A percentile compares a stretch with the other conserved stretches of the same genome.
Evolutionary conservation across 2,797 vertebrate genomes (phyloP).

Genomic region (Myiotriccus ornatus): DNA sequence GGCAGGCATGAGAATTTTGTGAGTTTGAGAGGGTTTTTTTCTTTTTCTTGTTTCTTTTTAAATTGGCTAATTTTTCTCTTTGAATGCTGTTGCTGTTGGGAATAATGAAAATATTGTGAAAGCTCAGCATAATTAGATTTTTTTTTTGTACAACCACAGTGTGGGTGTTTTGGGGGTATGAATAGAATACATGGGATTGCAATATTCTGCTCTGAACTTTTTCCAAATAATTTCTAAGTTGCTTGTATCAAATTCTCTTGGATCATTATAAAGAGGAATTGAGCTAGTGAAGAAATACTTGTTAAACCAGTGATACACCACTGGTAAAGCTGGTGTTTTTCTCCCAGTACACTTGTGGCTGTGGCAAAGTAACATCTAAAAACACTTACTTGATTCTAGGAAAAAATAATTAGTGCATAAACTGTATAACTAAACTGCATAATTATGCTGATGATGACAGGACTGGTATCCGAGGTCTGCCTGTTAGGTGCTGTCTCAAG

Average conservation of each 20-base stretch:
- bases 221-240: not conserved
- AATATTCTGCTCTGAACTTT: not conserved
- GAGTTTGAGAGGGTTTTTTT: accelerated
- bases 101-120: not conserved
- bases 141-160: not conserved
- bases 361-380: not conserved
- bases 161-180: not conserved
- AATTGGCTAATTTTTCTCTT: not conserved
- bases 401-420: not conserved
- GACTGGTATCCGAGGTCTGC: not conserved
- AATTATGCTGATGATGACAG: not conserved
- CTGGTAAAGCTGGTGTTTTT: not conserved
- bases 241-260: not conserved
- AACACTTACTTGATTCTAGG: not conserved
- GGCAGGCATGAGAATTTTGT: not conserved
- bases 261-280: not conserved
- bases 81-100: not conserved
- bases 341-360: not conserved
- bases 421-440: not conserved
- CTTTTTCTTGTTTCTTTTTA: not conserved
- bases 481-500: not conserved
- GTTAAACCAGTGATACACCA: not conserved
- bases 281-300: not conserved
- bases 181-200: not conserved
- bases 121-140: not conserved